A percentile compares a stretch with the other conserved stretches of the same genome.
These are phyloP conservation scores for Sarcoramphus papa DNA, from an alignment of 2,797 vertebrate genomes.

Conservation along the genomic window DNA sequence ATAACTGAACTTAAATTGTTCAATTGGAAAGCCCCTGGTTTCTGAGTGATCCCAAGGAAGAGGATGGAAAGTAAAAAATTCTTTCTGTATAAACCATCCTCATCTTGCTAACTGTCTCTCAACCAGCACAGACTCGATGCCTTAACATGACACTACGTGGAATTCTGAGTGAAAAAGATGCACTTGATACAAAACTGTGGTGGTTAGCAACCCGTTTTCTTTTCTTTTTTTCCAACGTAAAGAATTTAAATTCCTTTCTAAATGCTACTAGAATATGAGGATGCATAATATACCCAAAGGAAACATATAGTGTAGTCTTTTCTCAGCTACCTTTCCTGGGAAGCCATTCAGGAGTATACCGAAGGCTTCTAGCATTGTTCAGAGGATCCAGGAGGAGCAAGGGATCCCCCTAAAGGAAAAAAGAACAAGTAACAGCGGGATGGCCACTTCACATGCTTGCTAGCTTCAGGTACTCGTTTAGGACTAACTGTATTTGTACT, in stretches of 20 bases:
- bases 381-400: constrained; percentile 67
- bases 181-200: not conserved
- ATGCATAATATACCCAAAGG: constrained; percentile 50
- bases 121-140: not conserved
- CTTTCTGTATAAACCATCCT: not conserved
- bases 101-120: not conserved
- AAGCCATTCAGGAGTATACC: constrained; percentile 70
- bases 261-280: constrained; percentile 1
- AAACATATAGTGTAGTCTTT: constrained; percentile 49
- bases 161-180: not conserved
- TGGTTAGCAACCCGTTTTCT: not conserved
- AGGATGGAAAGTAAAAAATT: not conserved
- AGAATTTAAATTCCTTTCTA: constrained; percentile 32
- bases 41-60: not conserved
- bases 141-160: not conserved
- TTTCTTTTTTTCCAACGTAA: not conserved
- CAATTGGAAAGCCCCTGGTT: not conserved
- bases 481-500: not conserved
- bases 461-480: constrained; percentile 21
- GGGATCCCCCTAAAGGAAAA: constrained; percentile 68
- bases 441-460: constrained; percentile 22
- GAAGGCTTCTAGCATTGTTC: constrained; percentile 67
- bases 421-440: constrained; percentile 64
- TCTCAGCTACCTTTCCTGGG: constrained; percentile 68
- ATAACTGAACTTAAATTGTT: not conserved